Evolutionary conservation across 2,113 vertebrate species (phyloP), one percentile per base, ranked within the genome.

Genomic region (Alosa alosa): DNA sequence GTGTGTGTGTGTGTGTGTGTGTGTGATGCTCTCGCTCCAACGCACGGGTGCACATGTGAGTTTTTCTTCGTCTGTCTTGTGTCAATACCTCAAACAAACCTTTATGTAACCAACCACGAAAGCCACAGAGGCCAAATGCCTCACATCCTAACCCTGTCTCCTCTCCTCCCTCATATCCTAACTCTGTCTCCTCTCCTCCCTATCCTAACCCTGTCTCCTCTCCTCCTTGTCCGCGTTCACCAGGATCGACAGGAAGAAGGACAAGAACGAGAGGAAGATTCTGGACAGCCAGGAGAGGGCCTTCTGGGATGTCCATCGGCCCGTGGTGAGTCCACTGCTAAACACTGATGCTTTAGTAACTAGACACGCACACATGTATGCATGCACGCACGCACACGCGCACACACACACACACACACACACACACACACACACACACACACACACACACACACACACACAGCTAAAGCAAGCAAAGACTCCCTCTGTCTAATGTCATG

Each of bases 261-360:
- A 97, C 92, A 97, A 97, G 92, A 97, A 96, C 3, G 97, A 97
- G 93, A 94, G 97, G 83, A 97, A 97, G 92, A 97, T 97, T 91
- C 89, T 97, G 92, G 97, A 97, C 91, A 97, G 97, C 91, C 97
- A 97, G 90, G 96, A 97, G 89, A 94, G 97, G 90, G 97, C 96
- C 31, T 97, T 97, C 92, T 97, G 97, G 97, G 97, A 97, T 90
- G 97, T 97, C 47, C 97, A 97, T 89, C 93, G 97, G 87, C 97
- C 97, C 78, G 97, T 97, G 96, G 96, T 97, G 92, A 96, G 95
- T 84, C 49, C 6, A 20, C 81, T 55, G n/a, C n/a, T 50, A 7
- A 15, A 75, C 5, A 45, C 49, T 50, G 22, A 84, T 81, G n/a
- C 39, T 68, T 55, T 55, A 18, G 13, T 3, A 18, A 13, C 52